Base-by-base conservation (phyloP, 2,888 invertebrate genomes). In the Pyralis farinalis region DNA sequence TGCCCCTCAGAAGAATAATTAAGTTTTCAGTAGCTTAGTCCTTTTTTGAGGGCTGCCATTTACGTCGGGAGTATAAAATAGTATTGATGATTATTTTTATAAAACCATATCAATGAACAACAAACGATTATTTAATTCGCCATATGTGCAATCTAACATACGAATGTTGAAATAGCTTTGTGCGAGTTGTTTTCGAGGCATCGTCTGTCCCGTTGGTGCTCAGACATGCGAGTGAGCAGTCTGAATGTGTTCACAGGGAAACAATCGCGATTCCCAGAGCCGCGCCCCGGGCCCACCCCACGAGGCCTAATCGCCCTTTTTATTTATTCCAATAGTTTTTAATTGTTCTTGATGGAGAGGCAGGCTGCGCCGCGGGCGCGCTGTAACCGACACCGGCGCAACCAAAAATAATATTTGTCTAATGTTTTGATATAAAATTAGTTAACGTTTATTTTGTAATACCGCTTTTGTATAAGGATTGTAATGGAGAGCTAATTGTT, bases 331-430 rank as follows among this genome's bases (percentile, higher is more conserved):
- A 69, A 62, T 62, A 63, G 25, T 25, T 64, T 63, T 68, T 84
- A 83, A 85, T 87, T 85, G 85, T 86, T 86, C 80, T 78, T 61
- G 64, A 76, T 74, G 62, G 59, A 64, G 76, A 83, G 83, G 81
- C 65, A 69, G 76, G 71, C 69, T 63, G 74, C 58, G 78, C 83
- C 71, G 56, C 65, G 63, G 84, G 83, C 76, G 75, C 38, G 54
- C 51, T 45, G 60, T 60, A 63, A 69, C 49, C 60, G 63, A 64
- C 67, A 63, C 67, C 62, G 61, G 62, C 63, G 56, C 62, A n/a
- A n/a, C 57, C 58, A 66, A 69, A 68, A 58, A 69, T 12, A 46
- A 34, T 40, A 42, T 38, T 34, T 41, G 34, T 27, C 34, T 39
- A 47, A 45, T 53, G 43, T 46, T 45, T 47, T 46, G 29, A 29